Percentiles rank a stretch among this genome's conserved stretches.
phyloP scores from a whole-genome alignment of 1,140 invertebrate species.

The Bombus affinis region DNA sequence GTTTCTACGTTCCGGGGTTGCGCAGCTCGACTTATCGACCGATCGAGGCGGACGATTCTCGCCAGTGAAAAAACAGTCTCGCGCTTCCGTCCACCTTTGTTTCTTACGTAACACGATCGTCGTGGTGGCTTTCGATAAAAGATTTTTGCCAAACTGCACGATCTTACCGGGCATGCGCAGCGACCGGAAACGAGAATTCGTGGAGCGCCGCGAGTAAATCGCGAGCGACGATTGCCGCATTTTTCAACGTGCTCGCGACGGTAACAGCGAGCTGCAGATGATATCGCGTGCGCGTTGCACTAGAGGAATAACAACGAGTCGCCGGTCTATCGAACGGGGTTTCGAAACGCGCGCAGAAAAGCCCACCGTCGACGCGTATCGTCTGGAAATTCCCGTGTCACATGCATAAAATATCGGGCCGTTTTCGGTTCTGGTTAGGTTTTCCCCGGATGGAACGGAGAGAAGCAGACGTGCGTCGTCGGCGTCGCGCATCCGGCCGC shows the following conservation, averaged over 20 bases:
- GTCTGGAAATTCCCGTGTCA: slow-evolving; percentile 23
- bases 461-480: not conserved
- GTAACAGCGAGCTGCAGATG: not conserved
- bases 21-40: not conserved
- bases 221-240: not conserved
- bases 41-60: not conserved
- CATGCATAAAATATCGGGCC: slow-evolving; percentile 29
- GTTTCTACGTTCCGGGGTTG: not conserved
- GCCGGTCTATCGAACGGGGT: too few relatives aligned
- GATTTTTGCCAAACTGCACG: too few relatives aligned
- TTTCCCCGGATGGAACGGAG: not conserved
- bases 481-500: not conserved
- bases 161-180: too few relatives aligned
- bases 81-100: not conserved
- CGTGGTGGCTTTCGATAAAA: too few relatives aligned
- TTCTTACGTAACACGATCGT: not conserved
- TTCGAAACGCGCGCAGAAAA: slow-evolving; percentile 5
- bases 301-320: slow-evolving; percentile 20
- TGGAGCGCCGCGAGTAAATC: not conserved
- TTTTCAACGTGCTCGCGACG: not conserved
- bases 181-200: not conserved
- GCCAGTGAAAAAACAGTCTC: too few relatives aligned
- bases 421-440: not conserved
- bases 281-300: slow-evolving; percentile 2
- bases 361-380: not conserved